phyloP scores from a whole-genome alignment of 2,797 vertebrate species.

The Darevskia mixta region DNA sequence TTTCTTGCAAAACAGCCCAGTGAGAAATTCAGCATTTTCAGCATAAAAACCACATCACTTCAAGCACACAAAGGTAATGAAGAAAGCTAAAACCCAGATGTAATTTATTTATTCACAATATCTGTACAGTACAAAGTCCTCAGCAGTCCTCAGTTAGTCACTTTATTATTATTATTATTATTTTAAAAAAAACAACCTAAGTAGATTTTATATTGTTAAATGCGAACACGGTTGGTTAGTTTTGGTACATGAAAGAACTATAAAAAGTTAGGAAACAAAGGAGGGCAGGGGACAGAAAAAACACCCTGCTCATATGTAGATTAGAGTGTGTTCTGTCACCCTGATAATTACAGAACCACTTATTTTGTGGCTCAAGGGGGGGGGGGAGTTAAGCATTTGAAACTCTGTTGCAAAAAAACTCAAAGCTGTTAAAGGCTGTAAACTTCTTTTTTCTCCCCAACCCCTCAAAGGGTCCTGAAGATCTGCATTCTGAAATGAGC shows the following conservation, averaged over 20 bases:
- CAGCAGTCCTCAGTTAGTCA: too few relatives aligned
- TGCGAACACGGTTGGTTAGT: neutral
- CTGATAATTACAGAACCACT: neutral
- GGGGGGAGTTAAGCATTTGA: too few relatives aligned
- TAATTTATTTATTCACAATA: too few relatives aligned
- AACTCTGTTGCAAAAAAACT: too few relatives aligned
- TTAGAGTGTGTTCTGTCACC: neutral
- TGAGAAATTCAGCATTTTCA: too few relatives aligned
- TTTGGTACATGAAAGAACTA: neutral
- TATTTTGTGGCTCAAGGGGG: neutral
- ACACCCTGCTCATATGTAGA: neutral
- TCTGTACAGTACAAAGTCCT: too few relatives aligned
- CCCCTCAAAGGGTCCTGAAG: neutral
- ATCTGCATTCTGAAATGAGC: neutral
- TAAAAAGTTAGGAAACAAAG: neutral
- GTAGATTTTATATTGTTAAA: neutral
- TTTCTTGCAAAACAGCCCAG: too few relatives aligned
- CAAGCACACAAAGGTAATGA: too few relatives aligned
- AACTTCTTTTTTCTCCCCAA: neutral
- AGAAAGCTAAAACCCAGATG: too few relatives aligned
- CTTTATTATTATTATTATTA: too few relatives aligned
- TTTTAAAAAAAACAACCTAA: neutral
- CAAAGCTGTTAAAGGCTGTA: conserved; percentile 29
- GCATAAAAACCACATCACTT: too few relatives aligned
- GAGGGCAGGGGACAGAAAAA: too few relatives aligned